phyloP scores from a whole-genome alignment of 2,888 invertebrate genomes.

The Lymantria monacha region DNA sequence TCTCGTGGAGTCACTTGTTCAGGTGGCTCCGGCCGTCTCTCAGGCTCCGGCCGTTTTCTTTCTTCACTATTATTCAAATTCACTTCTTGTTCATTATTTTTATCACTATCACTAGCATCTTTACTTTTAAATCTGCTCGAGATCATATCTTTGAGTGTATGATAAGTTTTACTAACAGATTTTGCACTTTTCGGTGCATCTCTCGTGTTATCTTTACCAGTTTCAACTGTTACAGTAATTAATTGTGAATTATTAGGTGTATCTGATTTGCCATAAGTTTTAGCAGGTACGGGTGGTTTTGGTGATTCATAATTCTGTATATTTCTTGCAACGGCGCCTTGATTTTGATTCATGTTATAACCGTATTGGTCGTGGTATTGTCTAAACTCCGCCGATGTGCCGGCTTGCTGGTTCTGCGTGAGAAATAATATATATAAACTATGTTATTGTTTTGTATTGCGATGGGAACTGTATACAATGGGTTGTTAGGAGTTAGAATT shows the following conservation, averaged over 20 bases:
- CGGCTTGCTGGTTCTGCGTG: conserved; percentile 77
- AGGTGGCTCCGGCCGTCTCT: conserved; percentile 48
- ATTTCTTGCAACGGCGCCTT: conserved; percentile 59
- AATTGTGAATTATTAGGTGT: conserved; percentile 73
- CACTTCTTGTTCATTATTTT: conserved; percentile 70
- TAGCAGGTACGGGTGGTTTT: conserved; percentile 76
- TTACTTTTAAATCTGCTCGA: conserved; percentile 89
- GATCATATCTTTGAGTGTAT: conserved; percentile 92
- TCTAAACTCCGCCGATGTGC: conserved; percentile 74
- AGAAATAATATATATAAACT: conserved; percentile 32
- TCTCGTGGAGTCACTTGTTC: conserved; percentile 74
- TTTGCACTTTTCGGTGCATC: conserved; percentile 83
- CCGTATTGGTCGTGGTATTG: conserved; percentile 81
- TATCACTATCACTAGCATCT: conserved; percentile 78
- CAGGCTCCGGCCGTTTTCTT: conserved; percentile 64
- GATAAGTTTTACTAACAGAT: conserved; percentile 90
- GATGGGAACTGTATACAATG: conserved; percentile 58
- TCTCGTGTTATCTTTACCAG: conserved; percentile 80
- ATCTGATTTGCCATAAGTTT: conserved; percentile 68
- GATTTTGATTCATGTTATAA: conserved; percentile 70
- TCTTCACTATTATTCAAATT: conserved; percentile 85
- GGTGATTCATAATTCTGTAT: conserved; percentile 72
- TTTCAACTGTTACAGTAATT: conserved; percentile 83
- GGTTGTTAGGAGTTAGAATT: conserved; percentile 47
- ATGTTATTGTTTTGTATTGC: conserved; percentile 40